A percentile compares a stretch with the other conserved stretches of the same genome.
These are phyloP conservation scores for Sparidentex hasta DNA, from an alignment of 2,797 vertebrate genomes.

Conservation along the genomic window DNA sequence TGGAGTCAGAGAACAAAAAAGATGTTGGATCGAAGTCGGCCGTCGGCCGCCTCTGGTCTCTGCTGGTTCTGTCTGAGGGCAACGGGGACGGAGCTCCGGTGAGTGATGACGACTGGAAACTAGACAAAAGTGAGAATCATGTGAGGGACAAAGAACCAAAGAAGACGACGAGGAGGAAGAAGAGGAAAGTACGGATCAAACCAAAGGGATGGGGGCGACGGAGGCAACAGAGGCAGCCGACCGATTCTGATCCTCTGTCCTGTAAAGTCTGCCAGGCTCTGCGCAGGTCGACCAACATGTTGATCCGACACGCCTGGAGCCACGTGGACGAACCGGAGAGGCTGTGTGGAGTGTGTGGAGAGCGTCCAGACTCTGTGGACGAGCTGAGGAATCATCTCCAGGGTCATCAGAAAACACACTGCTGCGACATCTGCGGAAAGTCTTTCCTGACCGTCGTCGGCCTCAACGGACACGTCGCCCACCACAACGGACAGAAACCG, in stretches of 20 bases:
- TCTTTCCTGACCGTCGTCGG: background rate
- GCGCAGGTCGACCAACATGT: background rate
- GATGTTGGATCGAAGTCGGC: background rate
- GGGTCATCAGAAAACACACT: background rate
- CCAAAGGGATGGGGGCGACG: too few relatives aligned
- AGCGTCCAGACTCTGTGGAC: background rate
- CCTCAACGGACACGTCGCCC: background rate
- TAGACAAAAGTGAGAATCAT: too few relatives aligned
- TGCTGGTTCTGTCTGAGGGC: background rate
- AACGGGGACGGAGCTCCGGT: background rate
- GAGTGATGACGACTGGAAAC: background rate
- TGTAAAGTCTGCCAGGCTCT: slow-evolving; percentile 21
- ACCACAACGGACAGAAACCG: background rate
- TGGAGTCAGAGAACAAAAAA: background rate
- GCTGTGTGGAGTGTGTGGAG: slow-evolving; percentile 41
- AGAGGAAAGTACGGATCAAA: background rate
- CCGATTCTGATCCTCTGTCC: rapidly evolving
- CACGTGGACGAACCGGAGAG: slow-evolving; percentile 8
- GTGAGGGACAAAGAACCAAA: background rate
- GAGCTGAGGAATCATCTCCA: background rate
- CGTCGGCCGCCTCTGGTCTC: too few relatives aligned
- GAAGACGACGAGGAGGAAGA: too few relatives aligned
- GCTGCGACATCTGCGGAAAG: background rate
- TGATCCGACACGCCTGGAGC: slow-evolving; percentile 48
- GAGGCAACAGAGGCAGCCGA: too few relatives aligned